Percentiles rank a stretch among this genome's conserved stretches.
Evolutionary conservation across 2,797 vertebrate species (phyloP).

Genomic region (Peromyscus nudipes): DNA sequence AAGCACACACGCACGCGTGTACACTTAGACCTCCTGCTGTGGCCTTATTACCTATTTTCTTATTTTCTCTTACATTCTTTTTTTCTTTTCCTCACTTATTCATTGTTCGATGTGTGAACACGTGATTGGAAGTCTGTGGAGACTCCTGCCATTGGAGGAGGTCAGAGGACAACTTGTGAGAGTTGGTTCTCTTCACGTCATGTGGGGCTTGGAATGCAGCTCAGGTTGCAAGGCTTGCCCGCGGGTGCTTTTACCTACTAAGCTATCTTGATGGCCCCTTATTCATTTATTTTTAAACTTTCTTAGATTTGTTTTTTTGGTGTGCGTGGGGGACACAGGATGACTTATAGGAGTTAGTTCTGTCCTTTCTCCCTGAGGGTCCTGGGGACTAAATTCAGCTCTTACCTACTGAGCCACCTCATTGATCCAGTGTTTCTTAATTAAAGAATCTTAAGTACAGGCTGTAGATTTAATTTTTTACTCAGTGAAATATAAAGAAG

Average conservation of each 20-base stretch:
- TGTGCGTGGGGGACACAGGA: background rate
- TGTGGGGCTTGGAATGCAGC: background rate
- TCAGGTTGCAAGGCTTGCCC: background rate
- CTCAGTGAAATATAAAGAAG: conserved; percentile 47
- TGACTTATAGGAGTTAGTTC: background rate
- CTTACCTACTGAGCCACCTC: background rate
- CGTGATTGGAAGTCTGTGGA: background rate
- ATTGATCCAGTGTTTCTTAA: background rate
- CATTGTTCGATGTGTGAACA: background rate
- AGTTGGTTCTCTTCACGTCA: background rate
- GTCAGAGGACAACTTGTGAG: too few relatives aligned
- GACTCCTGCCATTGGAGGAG: too few relatives aligned
- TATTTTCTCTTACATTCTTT: background rate
- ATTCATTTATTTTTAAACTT: background rate
- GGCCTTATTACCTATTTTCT: background rate
- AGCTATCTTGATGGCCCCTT: background rate
- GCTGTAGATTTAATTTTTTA: background rate
- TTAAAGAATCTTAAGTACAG: conserved; percentile 22
- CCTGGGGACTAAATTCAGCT: background rate
- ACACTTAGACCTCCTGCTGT: background rate
- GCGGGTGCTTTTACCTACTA: background rate
- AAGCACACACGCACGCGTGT: background rate
- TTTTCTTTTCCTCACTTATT: background rate
- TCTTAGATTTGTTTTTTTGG: background rate
- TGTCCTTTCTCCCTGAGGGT: background rate